Evolutionary conservation across 2,888 invertebrate species (phyloP).

Genomic region (Torymus aiolomorphi): DNA sequence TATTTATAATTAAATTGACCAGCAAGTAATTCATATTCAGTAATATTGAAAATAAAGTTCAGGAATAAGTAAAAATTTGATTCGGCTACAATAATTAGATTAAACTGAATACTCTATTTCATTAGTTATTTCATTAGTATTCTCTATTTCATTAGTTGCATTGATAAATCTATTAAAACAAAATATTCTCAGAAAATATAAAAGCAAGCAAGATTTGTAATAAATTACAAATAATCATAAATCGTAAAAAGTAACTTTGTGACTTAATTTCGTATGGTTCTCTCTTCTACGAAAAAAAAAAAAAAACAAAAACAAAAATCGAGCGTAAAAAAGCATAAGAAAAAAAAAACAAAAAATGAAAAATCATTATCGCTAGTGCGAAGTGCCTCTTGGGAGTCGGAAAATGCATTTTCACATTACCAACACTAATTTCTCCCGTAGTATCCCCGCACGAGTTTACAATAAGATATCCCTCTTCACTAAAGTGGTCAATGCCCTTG

Average conservation of each 20-base stretch:
- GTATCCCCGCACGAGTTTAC: slow-evolving; percentile 40
- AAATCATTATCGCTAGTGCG: slow-evolving; percentile 48
- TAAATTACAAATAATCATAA: slow-evolving; percentile 9
- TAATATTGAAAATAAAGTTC: not conserved
- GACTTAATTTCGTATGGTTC: slow-evolving; percentile 29
- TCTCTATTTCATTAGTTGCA: no score
- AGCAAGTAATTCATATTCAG: not conserved
- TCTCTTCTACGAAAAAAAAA: slow-evolving; percentile 48
- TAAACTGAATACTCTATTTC: no score
- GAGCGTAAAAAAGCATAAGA: slow-evolving; percentile 47
- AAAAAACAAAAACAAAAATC: slow-evolving; percentile 6
- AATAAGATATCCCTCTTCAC: slow-evolving; percentile 52
- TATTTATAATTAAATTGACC: slow-evolving; percentile 21
- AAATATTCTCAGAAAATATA: slow-evolving; percentile 10
- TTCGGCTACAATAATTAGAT: no score
- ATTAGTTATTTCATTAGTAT: no score
- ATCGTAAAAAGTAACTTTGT: slow-evolving; percentile 5
- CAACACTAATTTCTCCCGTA: slow-evolving; percentile 48
- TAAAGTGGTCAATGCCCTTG: slow-evolving; percentile 60
- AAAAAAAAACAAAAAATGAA: slow-evolving; percentile 39
- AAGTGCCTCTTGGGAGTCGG: slow-evolving; percentile 46
- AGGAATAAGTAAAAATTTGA: not conserved
- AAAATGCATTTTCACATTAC: slow-evolving; percentile 48
- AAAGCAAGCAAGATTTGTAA: slow-evolving; percentile 30
- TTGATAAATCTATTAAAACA: no score